These are phyloP conservation scores for Brachyistius frenatus DNA, from an alignment of 2,113 vertebrate species.

Conservation along the genomic window DNA sequence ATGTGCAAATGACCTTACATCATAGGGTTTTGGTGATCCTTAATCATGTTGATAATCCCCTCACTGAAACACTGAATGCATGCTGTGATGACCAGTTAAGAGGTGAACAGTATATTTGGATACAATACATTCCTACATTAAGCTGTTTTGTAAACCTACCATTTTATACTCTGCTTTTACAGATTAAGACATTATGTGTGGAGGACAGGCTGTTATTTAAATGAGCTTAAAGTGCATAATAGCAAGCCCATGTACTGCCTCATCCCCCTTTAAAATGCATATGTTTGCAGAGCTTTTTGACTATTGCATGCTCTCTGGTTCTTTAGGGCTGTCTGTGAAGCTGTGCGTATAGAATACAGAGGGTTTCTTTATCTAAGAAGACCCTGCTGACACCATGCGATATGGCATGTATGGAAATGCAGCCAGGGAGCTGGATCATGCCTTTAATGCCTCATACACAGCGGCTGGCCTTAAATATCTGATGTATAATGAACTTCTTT, in stretches of 20 bases:
- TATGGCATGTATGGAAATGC: not conserved
- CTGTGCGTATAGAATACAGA: slow-evolving; percentile 15
- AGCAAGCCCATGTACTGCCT: slow-evolving; percentile 8
- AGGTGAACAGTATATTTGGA: not conserved
- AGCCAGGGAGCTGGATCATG: not conserved
- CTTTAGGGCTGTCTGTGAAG: slow-evolving; percentile 31
- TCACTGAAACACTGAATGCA: not conserved
- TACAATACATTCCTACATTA: not conserved
- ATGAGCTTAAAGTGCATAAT: slow-evolving; percentile 37
- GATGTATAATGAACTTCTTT: slow-evolving; percentile 2
- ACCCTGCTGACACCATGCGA: not conserved
- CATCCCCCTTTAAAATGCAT: slow-evolving; percentile 8
- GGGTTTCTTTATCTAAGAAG: slow-evolving; percentile 21
- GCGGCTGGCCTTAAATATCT: not conserved
- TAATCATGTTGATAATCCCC: not conserved
- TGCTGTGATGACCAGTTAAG: not conserved
- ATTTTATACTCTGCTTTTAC: not conserved
- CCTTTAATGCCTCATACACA: not conserved
- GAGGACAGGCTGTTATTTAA: slow-evolving; percentile 30
- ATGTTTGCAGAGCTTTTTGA: slow-evolving; percentile 24
- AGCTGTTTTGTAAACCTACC: slow-evolving; percentile 27
- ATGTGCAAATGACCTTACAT: not conserved
- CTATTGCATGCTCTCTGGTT: slow-evolving; percentile 23
- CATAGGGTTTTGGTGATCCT: not conserved
- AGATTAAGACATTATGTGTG: slow-evolving; percentile 21